Base-by-base conservation (phyloP, 1,140 invertebrate genomes). In the Drosophila guanche region DNA sequence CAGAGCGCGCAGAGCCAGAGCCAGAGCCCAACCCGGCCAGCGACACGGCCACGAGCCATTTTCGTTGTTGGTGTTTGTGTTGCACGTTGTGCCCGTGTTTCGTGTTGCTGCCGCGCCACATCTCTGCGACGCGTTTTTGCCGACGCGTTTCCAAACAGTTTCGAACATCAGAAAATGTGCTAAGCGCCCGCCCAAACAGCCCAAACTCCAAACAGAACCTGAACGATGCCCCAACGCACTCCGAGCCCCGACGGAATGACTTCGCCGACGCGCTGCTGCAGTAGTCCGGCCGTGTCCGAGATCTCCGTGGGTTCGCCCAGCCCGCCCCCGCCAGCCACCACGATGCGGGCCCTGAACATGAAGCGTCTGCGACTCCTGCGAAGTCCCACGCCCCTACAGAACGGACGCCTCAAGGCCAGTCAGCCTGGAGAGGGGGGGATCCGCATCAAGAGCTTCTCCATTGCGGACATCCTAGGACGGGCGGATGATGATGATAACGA, bases 371-470 rank as follows among this genome's bases (percentile, higher is more conserved):
- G 54, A 8, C 14, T 88, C 71, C 90, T 59, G 5, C 84, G 68
- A 37, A 90, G 75, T 51, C 70, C 74, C n/a, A 46, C 41, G 8
- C 58, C 55, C n/a, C 43, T 74, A 1, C 46, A 63, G 33, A 63
- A 55, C 16, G 50, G 48, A 57, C 58, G 25, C 33, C 67, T 22
- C 6, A 74, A 74, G 27, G 46, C 50, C 69, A 76, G 48, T 43
- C 62, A 74, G 42, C 42, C 59, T 2, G 43, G 27, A 2, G 47
- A n/a, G 14, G 42, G 23, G 52, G 71, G 8, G 75, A 90, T 56
- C 12, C 95, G 95, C 10, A 95, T 97, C 27, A 97, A 97, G 90
- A 97, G 96, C 76, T 99, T 98, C 92, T 97, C 96, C 51, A 98
- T 98, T 56, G 93, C 96, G 74, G 97, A 99, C 92, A 98, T 98